Percentiles rank a stretch among this genome's conserved stretches.
Conservation (phyloP, 2,797 vertebrate genomes). For the Poecilia picta region DNA sequence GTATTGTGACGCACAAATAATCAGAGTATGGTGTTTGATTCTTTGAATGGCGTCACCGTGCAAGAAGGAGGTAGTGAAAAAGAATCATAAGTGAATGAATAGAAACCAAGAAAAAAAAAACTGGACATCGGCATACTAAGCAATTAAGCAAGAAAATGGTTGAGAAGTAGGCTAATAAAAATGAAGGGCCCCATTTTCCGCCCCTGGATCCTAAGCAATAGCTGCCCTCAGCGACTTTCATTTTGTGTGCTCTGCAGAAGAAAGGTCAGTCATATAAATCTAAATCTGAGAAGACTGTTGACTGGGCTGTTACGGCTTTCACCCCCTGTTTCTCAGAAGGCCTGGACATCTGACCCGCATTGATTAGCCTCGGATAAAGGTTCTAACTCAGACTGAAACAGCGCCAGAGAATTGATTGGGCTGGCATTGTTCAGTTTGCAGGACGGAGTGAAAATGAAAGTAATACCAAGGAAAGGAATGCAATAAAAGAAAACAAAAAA, state of each 20-base stretch:
- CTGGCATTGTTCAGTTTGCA: conserved; percentile 10
- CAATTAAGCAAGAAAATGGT: conserved; percentile 13
- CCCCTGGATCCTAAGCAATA: conserved; percentile 32
- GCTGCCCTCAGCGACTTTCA: conserved; percentile 45
- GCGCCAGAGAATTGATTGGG: conserved; percentile 42
- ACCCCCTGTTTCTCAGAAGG: conserved; percentile 41
- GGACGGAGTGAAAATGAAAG: conserved; percentile 20
- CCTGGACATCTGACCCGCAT: conserved; percentile 51
- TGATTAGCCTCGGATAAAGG: conserved; percentile 50
- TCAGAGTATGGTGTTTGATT: background rate
- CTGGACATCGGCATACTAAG: conserved; percentile 7
- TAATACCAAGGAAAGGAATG: background rate
- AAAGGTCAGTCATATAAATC: conserved; percentile 71
- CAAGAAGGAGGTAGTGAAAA: background rate
- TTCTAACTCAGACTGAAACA: conserved; percentile 35
- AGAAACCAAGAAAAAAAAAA: background rate
- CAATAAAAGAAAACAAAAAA: background rate
- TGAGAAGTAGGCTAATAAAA: conserved; percentile 30
- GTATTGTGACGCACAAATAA: background rate
- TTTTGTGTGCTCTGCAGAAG: conserved; percentile 38
- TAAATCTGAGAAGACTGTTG: conserved; percentile 58
- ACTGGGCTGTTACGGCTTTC: conserved; percentile 47
- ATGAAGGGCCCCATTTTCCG: conserved; percentile 49
- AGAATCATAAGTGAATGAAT: background rate
- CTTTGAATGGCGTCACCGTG: background rate